phyloP scores from a whole-genome alignment of 1,140 invertebrate genomes.

The Neodiprion lecontei region DNA sequence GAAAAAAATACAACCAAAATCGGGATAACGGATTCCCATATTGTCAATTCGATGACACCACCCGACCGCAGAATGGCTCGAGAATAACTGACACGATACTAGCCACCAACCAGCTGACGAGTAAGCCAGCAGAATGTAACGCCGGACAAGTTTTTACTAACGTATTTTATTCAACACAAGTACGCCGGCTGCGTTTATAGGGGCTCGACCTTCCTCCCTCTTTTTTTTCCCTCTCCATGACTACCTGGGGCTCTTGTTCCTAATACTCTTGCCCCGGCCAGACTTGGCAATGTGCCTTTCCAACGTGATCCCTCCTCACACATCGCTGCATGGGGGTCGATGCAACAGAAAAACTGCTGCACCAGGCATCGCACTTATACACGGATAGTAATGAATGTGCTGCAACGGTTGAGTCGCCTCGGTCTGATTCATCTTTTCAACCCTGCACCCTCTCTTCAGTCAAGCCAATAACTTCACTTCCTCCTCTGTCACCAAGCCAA shows the following conservation, averaged over 20 bases:
- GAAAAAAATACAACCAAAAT: too few relatives aligned
- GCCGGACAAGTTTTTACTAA: neutral
- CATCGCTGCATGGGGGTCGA: neutral
- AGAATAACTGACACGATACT: neutral
- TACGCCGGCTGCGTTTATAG: neutral
- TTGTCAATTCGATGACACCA: too few relatives aligned
- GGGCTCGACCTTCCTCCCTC: neutral
- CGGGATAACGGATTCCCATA: too few relatives aligned
- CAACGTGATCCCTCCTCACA: neutral
- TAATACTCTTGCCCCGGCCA: neutral
- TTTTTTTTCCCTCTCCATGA: neutral
- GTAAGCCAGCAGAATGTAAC: neutral
- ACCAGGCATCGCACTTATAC: neutral
- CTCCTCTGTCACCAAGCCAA: too few relatives aligned
- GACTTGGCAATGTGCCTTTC: neutral
- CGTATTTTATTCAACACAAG: neutral
- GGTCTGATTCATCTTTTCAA: too few relatives aligned
- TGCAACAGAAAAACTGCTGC: neutral
- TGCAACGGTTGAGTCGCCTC: neutral
- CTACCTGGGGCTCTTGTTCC: neutral
- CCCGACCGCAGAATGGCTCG: too few relatives aligned
- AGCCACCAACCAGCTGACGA: neutral
- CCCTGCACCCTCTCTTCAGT: too few relatives aligned
- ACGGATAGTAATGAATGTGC: neutral
- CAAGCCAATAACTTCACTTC: too few relatives aligned